Evolutionary conservation across 1,140 invertebrate genomes (phyloP), one percentile per base, ranked within the genome.

Genomic region (Aphelenchoides besseyi): DNA sequence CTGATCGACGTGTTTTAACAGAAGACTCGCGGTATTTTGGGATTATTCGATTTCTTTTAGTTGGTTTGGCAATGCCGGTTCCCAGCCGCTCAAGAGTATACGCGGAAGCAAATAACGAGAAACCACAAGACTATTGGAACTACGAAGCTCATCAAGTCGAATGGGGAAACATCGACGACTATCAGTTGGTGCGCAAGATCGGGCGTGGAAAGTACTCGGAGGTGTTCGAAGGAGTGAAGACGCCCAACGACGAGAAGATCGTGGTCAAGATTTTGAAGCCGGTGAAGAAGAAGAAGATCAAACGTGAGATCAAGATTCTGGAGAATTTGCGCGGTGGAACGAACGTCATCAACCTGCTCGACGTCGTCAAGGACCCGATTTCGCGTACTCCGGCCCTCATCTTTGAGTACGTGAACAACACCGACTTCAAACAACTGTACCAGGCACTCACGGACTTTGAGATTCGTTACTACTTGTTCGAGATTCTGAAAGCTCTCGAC

Each of bases 221-320:
- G 90, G 97, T 99, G 71, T 99, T 99, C 87, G 96, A 99, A 89
- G 95, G 95, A 82, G 91, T 98, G 86, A 98, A 98, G 89, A 90
- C 98, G 84, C 94, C 92, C 86, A 96, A 92, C 87, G 96, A 95
- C 89, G 94, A 97, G 86, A 98, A 98, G 88, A 97, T 95, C 90
- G 97, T 99, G 87, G 95, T 99, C 78, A 99, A 99, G 92, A 98
- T 99, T 90, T 89, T 99, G 85, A 99, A 99, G 92, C 97, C 97
- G 83, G 96, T 99, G 16, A 99, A 98, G 89, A 99, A 99, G 92
- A 99, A 98, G 91, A 99, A 99, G 89, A 99, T 99, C 80, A 98
- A 98, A 90, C 89, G 97, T 86, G 97, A 99, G 89, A 99, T 99
- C 83, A 98, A 98, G 89, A 99, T 99, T 87, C 89, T 99, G 89